Evolutionary conservation across 92 coral and sea anemone species (phyloP), one percentile per base, ranked within the genome.

Genomic region (Galaxea fascicularis): DNA sequence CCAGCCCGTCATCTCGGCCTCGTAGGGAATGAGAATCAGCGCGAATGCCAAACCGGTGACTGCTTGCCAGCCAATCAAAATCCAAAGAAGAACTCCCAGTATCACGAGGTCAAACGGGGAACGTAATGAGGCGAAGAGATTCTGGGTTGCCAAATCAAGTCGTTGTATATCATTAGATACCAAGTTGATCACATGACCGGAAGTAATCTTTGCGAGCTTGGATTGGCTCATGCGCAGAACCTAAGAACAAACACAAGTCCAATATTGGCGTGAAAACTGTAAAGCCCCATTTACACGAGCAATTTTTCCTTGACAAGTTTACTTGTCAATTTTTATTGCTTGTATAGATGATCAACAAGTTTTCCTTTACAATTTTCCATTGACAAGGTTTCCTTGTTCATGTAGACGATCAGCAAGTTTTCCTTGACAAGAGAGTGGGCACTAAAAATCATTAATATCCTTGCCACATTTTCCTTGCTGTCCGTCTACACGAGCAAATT

Each of bases 1-100:
- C 98, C 98, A 94, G 62, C 98, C 98, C 84, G 98, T 94, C 98
- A 94, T 94, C 89, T 94, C 98, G 17, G 98, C 98, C 66, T 94
- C 98, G 92, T 94, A 94, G 79, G 98, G 98, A 89, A 94, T 94
- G 70, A 94, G 87, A 82, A 94, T 94, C 78, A 94, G 94, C 7
- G 98, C 98, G 54, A 94, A 94, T 13, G 98, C 90, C 86, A 94
- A 72, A 53, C 98, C 98, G 3, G 98, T 92, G 78, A 94, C 98
- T 8, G 98, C 98, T 82, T 94, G 98, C 98, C 98, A 94, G 53
- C 98, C 98, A 94, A 94, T 94, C 86, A 94, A 71, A 49, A 74
- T 26, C 98, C 98, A 94, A 51, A 94, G 84, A 44, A 94, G 73
- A 39, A 92, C 90, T 45, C 95, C 98, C 22, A 94, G 87, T 11